These are phyloP conservation scores for Harpagifer antarcticus DNA, from an alignment of 2,797 vertebrate species.

Conservation along the genomic window DNA sequence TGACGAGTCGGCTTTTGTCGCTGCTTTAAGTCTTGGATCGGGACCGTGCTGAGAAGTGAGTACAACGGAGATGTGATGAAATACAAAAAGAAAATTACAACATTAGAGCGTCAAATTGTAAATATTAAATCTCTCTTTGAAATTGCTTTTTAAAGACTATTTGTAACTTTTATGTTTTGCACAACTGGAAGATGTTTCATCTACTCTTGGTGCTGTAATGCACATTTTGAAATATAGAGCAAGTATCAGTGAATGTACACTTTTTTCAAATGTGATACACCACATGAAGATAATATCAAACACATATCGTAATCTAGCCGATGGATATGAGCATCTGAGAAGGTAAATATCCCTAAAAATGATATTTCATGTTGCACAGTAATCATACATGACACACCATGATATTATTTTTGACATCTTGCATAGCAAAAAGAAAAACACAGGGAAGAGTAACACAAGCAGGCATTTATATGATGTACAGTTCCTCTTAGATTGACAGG, in stretches of 20 bases:
- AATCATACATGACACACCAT: slow-evolving; percentile 58
- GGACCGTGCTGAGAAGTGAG: slow-evolving; percentile 54
- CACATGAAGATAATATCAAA: slow-evolving; percentile 59
- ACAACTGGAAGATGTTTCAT: slow-evolving; percentile 8
- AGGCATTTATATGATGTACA: slow-evolving; percentile 34
- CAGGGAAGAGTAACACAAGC: slow-evolving; percentile 14
- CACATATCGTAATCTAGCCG: slow-evolving; percentile 32
- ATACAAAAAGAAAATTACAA: slow-evolving; percentile 44
- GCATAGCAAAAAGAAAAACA: slow-evolving; percentile 13
- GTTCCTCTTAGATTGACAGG: slow-evolving; percentile 45
- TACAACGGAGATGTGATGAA: slow-evolving; percentile 61
- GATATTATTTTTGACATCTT: slow-evolving; percentile 60
- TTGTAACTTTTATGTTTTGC: slow-evolving; percentile 23
- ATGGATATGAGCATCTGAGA: slow-evolving; percentile 43
- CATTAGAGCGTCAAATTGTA: slow-evolving; percentile 56
- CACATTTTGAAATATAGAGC: slow-evolving; percentile 22
- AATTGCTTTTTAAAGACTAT: slow-evolving; percentile 29
- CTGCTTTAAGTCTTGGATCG: slow-evolving; percentile 71
- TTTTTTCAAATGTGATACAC: slow-evolving; percentile 51
- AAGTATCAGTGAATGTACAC: neutral
- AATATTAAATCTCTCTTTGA: slow-evolving; percentile 43
- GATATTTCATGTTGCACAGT: slow-evolving; percentile 38
- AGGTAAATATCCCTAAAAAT: slow-evolving; percentile 49
- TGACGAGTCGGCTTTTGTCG: slow-evolving; percentile 52
- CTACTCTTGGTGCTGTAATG: neutral